Conservation (phyloP, 2,888 invertebrate species). For the Boloria selene region DNA sequence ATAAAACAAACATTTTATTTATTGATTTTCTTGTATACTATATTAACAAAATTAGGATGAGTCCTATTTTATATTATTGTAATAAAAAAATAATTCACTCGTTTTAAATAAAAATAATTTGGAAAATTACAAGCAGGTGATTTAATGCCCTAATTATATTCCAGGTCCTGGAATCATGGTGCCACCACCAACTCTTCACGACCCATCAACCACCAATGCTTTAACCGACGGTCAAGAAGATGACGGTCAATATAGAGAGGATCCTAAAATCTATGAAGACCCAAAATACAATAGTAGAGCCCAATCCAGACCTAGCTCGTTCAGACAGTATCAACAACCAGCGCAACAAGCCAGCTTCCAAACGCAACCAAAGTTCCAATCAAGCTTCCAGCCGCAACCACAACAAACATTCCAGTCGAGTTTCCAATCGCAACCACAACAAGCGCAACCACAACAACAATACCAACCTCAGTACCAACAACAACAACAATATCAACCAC, state of each 20-base stretch:
- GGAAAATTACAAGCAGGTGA: too few relatives aligned
- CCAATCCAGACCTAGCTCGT: conserved; percentile 51
- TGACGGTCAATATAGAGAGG: conserved; percentile 93
- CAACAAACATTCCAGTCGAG: conserved; percentile 43
- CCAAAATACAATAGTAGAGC: conserved; percentile 81
- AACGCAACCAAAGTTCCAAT: conserved; percentile 42
- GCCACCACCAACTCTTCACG: conserved; percentile 88
- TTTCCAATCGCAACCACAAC: conserved; percentile 41
- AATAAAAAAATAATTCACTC: too few relatives aligned
- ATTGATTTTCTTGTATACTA: not conserved
- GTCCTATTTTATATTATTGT: too few relatives aligned
- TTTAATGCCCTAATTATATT: not conserved
- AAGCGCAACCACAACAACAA: conserved; percentile 51
- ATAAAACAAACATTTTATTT: not conserved
- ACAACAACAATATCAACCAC: conserved; percentile 49
- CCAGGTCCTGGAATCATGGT: conserved; percentile 87
- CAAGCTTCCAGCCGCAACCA: conserved; percentile 41
- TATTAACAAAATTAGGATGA: not conserved
- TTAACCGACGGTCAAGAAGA: conserved; percentile 87
- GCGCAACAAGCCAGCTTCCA: conserved; percentile 48
- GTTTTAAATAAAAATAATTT: too few relatives aligned
- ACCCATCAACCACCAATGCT: conserved; percentile 67
- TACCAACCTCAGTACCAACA: conserved; percentile 40
- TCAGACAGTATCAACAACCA: conserved; percentile 58
- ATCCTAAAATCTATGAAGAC: conserved; percentile 90